These are phyloP conservation scores for Enteromius trimaculatus DNA, from an alignment of 2,797 vertebrate species.

Conservation along the genomic window DNA sequence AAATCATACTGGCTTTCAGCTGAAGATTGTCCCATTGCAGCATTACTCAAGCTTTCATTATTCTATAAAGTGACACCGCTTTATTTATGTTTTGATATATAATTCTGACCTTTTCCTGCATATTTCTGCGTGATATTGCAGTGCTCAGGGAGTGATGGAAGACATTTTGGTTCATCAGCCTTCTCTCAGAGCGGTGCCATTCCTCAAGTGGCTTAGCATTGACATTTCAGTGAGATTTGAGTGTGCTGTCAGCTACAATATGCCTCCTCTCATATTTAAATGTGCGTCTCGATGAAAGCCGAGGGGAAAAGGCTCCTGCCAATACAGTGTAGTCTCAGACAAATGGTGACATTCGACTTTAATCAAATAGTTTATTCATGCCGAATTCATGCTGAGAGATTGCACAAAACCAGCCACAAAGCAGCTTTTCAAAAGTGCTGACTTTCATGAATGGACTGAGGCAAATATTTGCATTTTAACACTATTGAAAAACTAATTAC, in stretches of 20 bases:
- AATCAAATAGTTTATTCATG: slow-evolving; percentile 63
- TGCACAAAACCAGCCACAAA: slow-evolving; percentile 56
- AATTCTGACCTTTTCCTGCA: slow-evolving; percentile 70
- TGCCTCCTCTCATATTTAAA: slow-evolving; percentile 68
- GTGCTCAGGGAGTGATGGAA: slow-evolving; percentile 64
- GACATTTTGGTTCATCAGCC: slow-evolving; percentile 60
- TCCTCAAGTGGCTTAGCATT: slow-evolving; percentile 65
- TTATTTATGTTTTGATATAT: slow-evolving; percentile 66
- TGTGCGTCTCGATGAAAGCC: slow-evolving; percentile 56
- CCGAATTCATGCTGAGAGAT: slow-evolving; percentile 51
- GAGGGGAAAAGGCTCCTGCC: slow-evolving; percentile 54
- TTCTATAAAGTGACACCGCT: slow-evolving; percentile 48
- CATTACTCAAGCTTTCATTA: slow-evolving; percentile 7
- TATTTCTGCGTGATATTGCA: slow-evolving; percentile 66
- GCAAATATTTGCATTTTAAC: slow-evolving; percentile 65
- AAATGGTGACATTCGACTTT: slow-evolving; percentile 69
- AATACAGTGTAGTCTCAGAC: slow-evolving; percentile 58
- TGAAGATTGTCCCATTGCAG: slow-evolving; percentile 13
- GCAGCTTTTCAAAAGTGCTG: slow-evolving; percentile 60
- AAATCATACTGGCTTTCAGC: slow-evolving; percentile 31
- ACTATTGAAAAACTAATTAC: slow-evolving; percentile 62
- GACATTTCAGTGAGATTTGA: slow-evolving; percentile 73
- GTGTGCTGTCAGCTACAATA: slow-evolving; percentile 69
- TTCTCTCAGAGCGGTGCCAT: slow-evolving; percentile 39
- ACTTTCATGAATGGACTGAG: slow-evolving; percentile 62